Base-by-base conservation (phyloP, 92 coral and sea anemone species). In the Epizoanthus stellaris region DNA sequence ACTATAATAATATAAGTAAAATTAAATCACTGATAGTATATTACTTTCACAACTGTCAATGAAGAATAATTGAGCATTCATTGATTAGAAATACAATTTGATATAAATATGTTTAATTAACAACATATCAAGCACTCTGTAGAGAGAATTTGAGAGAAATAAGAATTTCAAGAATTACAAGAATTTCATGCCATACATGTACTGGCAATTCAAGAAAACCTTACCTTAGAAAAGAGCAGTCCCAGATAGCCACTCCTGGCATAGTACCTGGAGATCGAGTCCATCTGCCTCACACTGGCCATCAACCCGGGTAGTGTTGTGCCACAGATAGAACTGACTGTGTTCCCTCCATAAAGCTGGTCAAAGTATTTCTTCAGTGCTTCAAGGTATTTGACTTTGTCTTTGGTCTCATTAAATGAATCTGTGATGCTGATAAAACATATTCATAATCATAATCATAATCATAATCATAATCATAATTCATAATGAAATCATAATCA, bases 201-300 rank as follows among this genome's bases (percentile, higher is more conserved):
- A 1, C 36, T 30, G 36, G 36, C 36, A 30, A 30, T 30, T 30
- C 36, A 30, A 30, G 36, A 30, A 30, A 9, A 6, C 49, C 25
- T 13, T 82, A 96, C 99, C 95, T 97, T 97, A 53, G 99, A 89
- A 69, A 97, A 97, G 42, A 97, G 70, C 53, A 95, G 77, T 64
- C 99, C 99, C 38, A 97, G 92, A 73, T 95, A 97, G 34, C 99
- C 99, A 84, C 89, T 97, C 61, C 98, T 90, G 19, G 99, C 98
- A 93, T 97, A 97, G 85, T 89, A 97, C 70, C 99, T 85, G 85
- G 99, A 97, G 38, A 97, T 96, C 12, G 99, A 88, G 65, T 97
- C 99, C 99, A 97, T 97, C 84, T 97, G 99, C 5, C 98, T 82
- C 53, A 97, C 92, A 80, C 95, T 97, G 40, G 99, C 94, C 99